phyloP scores from a whole-genome alignment of 2,113 vertebrate genomes.

The Octodon degus region DNA sequence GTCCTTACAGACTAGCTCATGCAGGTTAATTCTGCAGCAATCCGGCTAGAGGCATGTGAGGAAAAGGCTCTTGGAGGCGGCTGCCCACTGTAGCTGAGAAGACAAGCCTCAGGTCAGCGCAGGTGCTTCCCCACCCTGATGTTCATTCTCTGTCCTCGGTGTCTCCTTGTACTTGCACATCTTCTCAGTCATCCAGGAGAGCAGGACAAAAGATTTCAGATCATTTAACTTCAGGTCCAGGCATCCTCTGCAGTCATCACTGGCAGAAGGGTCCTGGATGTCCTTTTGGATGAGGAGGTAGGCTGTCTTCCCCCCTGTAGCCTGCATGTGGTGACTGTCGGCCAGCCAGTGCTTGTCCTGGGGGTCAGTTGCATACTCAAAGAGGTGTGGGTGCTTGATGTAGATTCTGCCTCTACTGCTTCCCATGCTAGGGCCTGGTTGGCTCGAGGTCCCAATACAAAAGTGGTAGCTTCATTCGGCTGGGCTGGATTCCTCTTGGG shows the following conservation, averaged over 20 bases:
- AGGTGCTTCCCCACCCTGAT: conserved; percentile 60
- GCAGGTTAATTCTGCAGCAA: conserved; percentile 63
- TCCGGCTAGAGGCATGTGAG: neutral
- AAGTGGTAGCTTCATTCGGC: conserved; percentile 92
- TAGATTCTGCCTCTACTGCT: conserved; percentile 98
- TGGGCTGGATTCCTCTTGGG: conserved; percentile 98
- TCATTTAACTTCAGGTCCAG: conserved; percentile 94
- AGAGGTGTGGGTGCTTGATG: conserved; percentile 97
- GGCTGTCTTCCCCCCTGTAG: conserved; percentile 98
- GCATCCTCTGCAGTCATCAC: conserved; percentile 95
- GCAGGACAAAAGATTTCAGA: conserved; percentile 93
- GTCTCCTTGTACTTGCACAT: conserved; percentile 96
- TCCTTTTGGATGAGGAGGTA: conserved; percentile 97
- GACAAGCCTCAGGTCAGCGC: conserved; percentile 71
- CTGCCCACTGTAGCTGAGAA: neutral
- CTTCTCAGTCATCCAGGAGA: conserved; percentile 96
- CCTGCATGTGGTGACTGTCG: conserved; percentile 97
- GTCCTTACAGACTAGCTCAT: conserved; percentile 68
- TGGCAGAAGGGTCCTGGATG: conserved; percentile 93
- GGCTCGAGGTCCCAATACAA: conserved; percentile 97
- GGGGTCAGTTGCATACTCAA: conserved; percentile 98
- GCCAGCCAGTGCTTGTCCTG: conserved; percentile 99
- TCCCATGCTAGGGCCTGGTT: conserved; percentile 98
- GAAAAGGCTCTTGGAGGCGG: neutral
- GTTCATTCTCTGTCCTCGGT: conserved; percentile 90